Base-by-base conservation (phyloP, 2,888 invertebrate genomes). In the Machimus atricapillus region DNA sequence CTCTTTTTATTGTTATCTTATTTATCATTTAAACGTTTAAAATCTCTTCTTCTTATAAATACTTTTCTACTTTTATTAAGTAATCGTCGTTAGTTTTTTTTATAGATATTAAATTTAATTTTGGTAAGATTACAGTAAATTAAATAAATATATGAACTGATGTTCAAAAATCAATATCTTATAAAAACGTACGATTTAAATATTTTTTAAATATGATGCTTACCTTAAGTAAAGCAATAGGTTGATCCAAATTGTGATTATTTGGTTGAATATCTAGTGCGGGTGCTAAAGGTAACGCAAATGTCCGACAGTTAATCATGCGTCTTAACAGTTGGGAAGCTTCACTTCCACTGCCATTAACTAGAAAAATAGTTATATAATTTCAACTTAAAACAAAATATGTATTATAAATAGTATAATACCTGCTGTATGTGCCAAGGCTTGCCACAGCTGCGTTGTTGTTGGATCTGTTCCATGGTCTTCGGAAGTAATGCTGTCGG, bases 261-360 rank as follows among this genome's bases (percentile, higher is more conserved):
- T 66, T 34, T 16, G 78, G 31, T 19, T 78, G 58, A 37, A 88
- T 76, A 78, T 89, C 89, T 88, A 91, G 90, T 78, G 93, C 90
- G 23, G 95, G 94, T 0, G 95, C 94, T 89, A 95, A 94, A 34
- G 96, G 95, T 93, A 95, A 95, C 78, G 95, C 95, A 89, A 96
- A 94, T 90, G 96, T 95, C 90, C 96, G 94, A 92, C 96, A 96
- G 91, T 95, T 96, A 90, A 97, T 96, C 90, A 97, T 93, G 90
- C 96, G 95, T 89, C 96, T 93, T 37, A 97, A 93, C 73, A 97
- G 92, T 91, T 96, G 96, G 87, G 96, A 96, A 73, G 96, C 96
- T 91, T 96, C 96, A 31, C 95, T 96, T 87, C 94, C 94, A 86
- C 91, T 91, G 83, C 91, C 91, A 79, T 94, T 94, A 89, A 94